These are phyloP conservation scores for Petrocephalus sullivani DNA, from an alignment of 2,797 vertebrate genomes.

Conservation along the genomic window DNA sequence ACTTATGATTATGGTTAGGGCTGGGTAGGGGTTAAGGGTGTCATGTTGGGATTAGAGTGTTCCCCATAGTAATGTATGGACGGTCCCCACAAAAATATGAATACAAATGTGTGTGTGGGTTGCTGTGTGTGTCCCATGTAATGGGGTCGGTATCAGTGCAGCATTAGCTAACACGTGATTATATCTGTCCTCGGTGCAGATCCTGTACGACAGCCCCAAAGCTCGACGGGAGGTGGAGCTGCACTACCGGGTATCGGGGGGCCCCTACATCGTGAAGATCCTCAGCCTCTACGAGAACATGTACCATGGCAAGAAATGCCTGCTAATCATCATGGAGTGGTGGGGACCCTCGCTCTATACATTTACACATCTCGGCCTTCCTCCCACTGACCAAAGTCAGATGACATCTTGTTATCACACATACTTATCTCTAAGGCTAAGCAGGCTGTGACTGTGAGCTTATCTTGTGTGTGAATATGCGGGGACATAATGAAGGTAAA, in stretches of 20 bases:
- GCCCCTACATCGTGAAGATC: conserved; percentile 87
- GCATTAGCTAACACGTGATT: not conserved
- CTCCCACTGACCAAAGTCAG: not conserved
- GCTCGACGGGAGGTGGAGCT: conserved; percentile 91
- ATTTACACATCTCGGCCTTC: not conserved
- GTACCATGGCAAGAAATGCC: conserved; percentile 88
- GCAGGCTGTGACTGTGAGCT: not conserved
- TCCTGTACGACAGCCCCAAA: conserved; percentile 90
- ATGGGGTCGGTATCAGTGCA: not conserved
- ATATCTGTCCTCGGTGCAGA: conserved; percentile 56
- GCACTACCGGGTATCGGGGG: conserved; percentile 83
- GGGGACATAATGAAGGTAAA: not conserved
- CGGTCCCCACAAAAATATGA: too few relatives aligned
- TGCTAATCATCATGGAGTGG: conserved; percentile 99
- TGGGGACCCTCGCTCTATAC: conserved; percentile 46
- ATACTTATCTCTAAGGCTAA: not conserved
- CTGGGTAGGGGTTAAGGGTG: too few relatives aligned
- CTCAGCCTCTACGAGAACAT: conserved; percentile 94
- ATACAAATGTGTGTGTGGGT: not conserved
- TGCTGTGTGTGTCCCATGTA: not conserved
- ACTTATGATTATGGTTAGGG: too few relatives aligned
- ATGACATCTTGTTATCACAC: not conserved
- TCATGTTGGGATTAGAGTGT: too few relatives aligned
- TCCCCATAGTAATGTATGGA: too few relatives aligned
- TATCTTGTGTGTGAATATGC: not conserved